A percentile compares a stretch with the other conserved stretches of the same genome.
These are phyloP conservation scores for Gadus macrocephalus DNA, from an alignment of 2,113 vertebrate genomes.

Conservation along the genomic window DNA sequence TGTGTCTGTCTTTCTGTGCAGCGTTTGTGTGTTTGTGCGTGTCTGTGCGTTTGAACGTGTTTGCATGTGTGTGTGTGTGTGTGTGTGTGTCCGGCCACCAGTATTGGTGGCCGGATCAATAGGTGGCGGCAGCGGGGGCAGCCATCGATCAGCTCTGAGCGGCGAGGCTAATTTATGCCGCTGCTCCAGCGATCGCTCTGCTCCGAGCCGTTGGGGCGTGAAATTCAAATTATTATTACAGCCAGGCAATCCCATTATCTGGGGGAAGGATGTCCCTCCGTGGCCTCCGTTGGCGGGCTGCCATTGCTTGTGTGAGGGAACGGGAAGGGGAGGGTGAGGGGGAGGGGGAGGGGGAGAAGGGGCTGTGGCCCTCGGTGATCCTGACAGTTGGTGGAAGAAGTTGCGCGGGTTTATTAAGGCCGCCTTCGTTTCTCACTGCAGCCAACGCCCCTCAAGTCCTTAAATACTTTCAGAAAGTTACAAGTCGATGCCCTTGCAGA, in stretches of 20 bases:
- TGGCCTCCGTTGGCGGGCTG: constrained; percentile 21
- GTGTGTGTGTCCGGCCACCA: constrained; percentile 16
- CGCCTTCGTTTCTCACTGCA: constrained; percentile 13
- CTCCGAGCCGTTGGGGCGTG: constrained; percentile 61
- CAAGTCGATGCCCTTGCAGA: too few species aligned
- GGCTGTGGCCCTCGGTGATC: constrained; percentile 51
- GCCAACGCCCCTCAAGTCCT: too few species aligned
- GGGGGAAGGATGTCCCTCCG: constrained; percentile 63
- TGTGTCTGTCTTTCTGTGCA: too few species aligned
- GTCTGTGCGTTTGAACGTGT: neutral
- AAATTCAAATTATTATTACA: constrained; percentile 80
- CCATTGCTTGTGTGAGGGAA: neutral
- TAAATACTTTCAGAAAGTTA: too few species aligned
- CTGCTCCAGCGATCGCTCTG: constrained; percentile 58
- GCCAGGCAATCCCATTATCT: constrained; percentile 73
- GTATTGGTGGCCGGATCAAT: constrained; percentile 65
- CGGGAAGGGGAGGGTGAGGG: constrained; percentile 22
- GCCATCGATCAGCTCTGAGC: constrained; percentile 69
- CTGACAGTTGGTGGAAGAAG: constrained; percentile 40
- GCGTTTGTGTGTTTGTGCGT: constrained; percentile 12
- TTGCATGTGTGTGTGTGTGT: neutral
- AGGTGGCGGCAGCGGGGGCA: constrained; percentile 58
- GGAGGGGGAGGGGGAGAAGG: constrained; percentile 27
- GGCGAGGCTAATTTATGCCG: constrained; percentile 72
- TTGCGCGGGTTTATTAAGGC: constrained; percentile 56